These are phyloP conservation scores for Chaetura pelagica DNA, from an alignment of 2,113 vertebrate species.

Conservation along the genomic window DNA sequence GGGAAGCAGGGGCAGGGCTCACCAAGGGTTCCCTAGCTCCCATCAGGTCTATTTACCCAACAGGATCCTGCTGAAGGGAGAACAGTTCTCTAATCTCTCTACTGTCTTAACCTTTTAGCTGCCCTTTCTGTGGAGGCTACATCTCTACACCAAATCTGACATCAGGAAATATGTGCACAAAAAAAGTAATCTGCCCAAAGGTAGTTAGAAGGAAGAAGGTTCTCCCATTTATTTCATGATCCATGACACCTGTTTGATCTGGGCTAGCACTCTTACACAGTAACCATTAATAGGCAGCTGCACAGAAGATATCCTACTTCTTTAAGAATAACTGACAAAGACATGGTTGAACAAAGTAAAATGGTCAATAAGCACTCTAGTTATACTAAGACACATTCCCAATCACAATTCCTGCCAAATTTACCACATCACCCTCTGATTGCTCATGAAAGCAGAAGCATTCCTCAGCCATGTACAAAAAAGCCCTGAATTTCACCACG, in stretches of 20 bases:
- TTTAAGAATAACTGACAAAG: background rate
- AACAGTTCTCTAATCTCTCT: conserved; percentile 43
- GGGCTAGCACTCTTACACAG: background rate
- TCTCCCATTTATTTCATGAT: background rate
- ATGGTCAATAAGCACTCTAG: background rate
- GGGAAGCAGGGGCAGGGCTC: background rate
- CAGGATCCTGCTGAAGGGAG: background rate
- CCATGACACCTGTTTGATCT: background rate
- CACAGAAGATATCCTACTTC: background rate
- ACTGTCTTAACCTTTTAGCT: conserved; percentile 51
- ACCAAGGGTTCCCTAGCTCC: background rate
- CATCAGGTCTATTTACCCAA: conserved; percentile 35
- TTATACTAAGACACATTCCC: background rate
- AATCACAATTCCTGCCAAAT: background rate
- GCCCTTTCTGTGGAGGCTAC: background rate
- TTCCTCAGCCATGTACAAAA: background rate
- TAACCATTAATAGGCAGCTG: background rate
- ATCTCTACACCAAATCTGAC: background rate
- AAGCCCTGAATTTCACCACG: background rate
- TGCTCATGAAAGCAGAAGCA: background rate
- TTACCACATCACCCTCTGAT: background rate
- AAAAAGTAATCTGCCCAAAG: background rate
- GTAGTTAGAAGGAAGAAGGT: background rate
- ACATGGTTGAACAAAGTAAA: background rate
- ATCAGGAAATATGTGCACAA: conserved; percentile 9